These are phyloP conservation scores for Myripristis jacobus DNA, from an alignment of 2,797 vertebrate genomes.

Conservation along the genomic window DNA sequence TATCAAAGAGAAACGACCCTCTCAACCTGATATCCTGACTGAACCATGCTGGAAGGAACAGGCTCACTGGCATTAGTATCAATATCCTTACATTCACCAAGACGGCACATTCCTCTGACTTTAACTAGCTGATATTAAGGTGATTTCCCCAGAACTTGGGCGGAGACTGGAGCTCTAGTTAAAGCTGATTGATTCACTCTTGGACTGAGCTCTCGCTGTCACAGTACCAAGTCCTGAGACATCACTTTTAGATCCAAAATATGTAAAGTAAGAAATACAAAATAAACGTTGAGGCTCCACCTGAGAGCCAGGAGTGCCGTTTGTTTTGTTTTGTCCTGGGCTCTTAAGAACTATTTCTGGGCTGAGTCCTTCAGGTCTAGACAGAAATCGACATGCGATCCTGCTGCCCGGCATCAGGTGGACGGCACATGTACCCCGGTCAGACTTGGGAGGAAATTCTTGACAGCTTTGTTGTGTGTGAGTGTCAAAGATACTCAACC, in stretches of 20 bases:
- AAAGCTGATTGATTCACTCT: slow-evolving; percentile 13
- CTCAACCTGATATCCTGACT: too few relatives aligned
- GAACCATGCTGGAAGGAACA: too few relatives aligned
- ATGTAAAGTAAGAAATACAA: slow-evolving; percentile 57
- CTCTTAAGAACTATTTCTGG: slow-evolving; percentile 67
- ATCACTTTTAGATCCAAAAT: slow-evolving; percentile 59
- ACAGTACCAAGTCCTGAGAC: slow-evolving; percentile 50
- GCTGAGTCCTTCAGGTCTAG: slow-evolving; percentile 73
- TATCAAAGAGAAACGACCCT: background rate
- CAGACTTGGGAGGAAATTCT: slow-evolving; percentile 67
- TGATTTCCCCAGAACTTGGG: slow-evolving; percentile 29
- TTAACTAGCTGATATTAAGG: background rate
- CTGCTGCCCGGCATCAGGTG: slow-evolving; percentile 52
- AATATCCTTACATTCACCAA: background rate
- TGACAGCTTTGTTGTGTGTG: slow-evolving; percentile 38
- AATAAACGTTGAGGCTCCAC: slow-evolving; percentile 66
- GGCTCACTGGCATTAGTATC: background rate
- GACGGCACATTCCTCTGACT: slow-evolving; percentile 48
- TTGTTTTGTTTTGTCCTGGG: slow-evolving; percentile 70
- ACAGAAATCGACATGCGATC: slow-evolving; percentile 68
- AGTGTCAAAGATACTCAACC: slow-evolving; percentile 70
- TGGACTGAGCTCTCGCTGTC: slow-evolving; percentile 28
- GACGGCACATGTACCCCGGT: slow-evolving; percentile 57
- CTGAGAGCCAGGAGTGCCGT: slow-evolving; percentile 44
- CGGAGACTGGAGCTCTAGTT: slow-evolving; percentile 15